A percentile compares a stretch with the other conserved stretches of the same genome.
phyloP scores from a whole-genome alignment of 2,888 invertebrate genomes.

The Papilio gigon region DNA sequence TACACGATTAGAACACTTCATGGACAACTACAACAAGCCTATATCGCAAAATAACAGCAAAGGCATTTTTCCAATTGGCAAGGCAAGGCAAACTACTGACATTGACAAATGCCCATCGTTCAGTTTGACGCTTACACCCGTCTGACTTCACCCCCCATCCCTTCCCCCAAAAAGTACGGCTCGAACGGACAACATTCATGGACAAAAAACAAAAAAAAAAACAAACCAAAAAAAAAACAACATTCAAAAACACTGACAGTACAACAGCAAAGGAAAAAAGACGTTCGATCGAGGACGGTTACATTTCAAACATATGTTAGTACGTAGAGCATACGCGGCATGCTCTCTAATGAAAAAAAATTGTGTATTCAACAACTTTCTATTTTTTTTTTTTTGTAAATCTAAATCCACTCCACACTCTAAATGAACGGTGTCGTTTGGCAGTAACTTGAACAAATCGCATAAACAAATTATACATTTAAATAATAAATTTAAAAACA shows the following conservation, averaged over 20 bases:
- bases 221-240: slow-evolving; percentile 58
- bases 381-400: slow-evolving; percentile 41
- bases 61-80: slow-evolving; percentile 69
- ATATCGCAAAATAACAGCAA: slow-evolving; percentile 77
- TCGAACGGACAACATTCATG: slow-evolving; percentile 74
- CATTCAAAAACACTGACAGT: slow-evolving; percentile 63
- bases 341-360: slow-evolving; percentile 62
- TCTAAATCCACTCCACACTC: slow-evolving; percentile 81
- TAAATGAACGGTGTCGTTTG: slow-evolving; percentile 62
- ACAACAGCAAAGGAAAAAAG: slow-evolving; percentile 75
- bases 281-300: slow-evolving; percentile 65
- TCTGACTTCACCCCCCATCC: slow-evolving; percentile 60
- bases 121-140: slow-evolving; percentile 75
- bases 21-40: slow-evolving; percentile 78
- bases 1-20: slow-evolving; percentile 62
- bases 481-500: slow-evolving; percentile 55
- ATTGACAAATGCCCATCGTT: slow-evolving; percentile 52
- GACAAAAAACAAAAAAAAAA: slow-evolving; percentile 60
- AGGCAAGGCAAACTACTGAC: slow-evolving; percentile 71
- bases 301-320: slow-evolving; percentile 58
- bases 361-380: slow-evolving; percentile 51
- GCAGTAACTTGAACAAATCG: slow-evolving; percentile 75
- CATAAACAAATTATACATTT: slow-evolving; percentile 61
- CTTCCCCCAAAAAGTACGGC: slow-evolving; percentile 60
- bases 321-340: slow-evolving; percentile 70